A percentile compares a stretch with the other conserved stretches of the same genome.
Conservation (phyloP, 2,888 invertebrate species). For the Gortyna flavago region DNA sequence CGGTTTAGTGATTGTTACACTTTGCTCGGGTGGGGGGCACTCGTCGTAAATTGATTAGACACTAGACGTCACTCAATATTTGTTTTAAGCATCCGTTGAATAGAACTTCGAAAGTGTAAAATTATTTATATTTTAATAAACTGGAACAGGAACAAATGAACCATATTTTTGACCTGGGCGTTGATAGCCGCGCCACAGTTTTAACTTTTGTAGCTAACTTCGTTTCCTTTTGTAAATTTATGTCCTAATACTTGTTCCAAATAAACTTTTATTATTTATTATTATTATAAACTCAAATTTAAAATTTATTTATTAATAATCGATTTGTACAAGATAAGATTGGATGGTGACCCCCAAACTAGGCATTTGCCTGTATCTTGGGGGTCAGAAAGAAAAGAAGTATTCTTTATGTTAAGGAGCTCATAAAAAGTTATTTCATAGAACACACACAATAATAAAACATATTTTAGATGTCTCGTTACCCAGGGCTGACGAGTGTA, state of each 20-base stretch:
- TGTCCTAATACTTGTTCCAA: no score
- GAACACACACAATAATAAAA: background rate
- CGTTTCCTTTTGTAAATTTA: no score
- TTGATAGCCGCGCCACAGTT: no score
- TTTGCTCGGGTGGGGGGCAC: constrained; percentile 3
- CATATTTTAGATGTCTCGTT: background rate
- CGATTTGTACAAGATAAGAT: background rate
- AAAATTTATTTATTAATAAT: no score
- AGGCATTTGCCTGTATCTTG: background rate
- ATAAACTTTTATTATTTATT: no score
- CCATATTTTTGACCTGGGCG: no score
- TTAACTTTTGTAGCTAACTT: no score
- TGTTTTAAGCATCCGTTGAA: constrained; percentile 3
- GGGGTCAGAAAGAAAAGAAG: background rate
- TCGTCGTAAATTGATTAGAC: constrained; percentile 4
- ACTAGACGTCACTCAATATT: constrained; percentile 12
- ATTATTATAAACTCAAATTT: background rate
- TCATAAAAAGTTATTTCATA: background rate
- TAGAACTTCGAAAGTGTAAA: background rate
- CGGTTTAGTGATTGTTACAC: constrained; percentile 18
- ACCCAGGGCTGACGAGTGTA: background rate
- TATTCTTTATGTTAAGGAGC: background rate
- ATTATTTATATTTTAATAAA: background rate
- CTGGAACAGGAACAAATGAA: no score
- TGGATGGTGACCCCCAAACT: background rate